Evolutionary conservation across 2,113 vertebrate species (phyloP).

Genomic region (Opisthocomus hoazin): DNA sequence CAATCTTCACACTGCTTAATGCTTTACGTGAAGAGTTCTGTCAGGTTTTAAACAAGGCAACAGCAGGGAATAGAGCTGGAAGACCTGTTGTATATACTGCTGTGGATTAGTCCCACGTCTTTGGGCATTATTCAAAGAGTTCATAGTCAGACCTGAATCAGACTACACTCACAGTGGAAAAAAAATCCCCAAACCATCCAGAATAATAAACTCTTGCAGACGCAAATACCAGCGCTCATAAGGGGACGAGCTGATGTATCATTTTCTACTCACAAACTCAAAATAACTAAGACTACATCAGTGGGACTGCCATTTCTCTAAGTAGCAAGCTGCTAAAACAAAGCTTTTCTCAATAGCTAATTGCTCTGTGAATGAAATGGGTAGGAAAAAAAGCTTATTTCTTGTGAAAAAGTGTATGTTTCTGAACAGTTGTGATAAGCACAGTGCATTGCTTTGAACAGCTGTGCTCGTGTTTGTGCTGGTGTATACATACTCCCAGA

Average conservation of each 20-base stretch:
- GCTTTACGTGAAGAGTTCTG: too few species aligned
- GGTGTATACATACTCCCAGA: too few species aligned
- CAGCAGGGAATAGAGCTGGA: neutral
- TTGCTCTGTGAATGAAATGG: neutral
- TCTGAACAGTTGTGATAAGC: neutral
- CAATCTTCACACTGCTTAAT: neutral
- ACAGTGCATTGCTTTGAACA: neutral
- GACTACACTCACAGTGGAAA: neutral
- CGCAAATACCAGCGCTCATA: fast-evolving
- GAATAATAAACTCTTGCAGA: neutral
- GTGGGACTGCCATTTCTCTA: neutral
- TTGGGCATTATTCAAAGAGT: neutral
- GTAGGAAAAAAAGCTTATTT: neutral
- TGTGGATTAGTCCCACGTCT: neutral
- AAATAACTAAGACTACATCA: neutral
- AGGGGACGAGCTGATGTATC: fast-evolving
- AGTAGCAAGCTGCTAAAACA: neutral
- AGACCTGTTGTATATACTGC: neutral
- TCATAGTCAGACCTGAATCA: neutral
- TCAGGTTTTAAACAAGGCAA: neutral
- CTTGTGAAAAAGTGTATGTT: neutral
- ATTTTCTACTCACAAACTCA: neutral
- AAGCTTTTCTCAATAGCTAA: neutral
- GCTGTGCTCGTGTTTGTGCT: fast-evolving
- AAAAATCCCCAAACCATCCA: neutral